Conservation (phyloP, 2,113 vertebrate genomes). For the Psettodes erumei region DNA sequence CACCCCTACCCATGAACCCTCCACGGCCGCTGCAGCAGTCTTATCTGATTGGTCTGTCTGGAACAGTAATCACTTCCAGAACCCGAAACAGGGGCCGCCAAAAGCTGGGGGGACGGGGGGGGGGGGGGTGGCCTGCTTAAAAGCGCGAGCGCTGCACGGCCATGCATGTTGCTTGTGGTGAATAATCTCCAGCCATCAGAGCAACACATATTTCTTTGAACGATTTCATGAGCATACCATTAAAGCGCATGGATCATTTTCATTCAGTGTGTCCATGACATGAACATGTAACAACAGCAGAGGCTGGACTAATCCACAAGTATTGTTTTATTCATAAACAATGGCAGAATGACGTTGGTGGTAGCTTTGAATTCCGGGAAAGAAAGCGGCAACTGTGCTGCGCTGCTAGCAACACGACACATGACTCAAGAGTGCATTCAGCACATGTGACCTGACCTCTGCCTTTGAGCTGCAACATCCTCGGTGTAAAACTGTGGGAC, state of each 20-base stretch:
- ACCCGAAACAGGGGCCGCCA: constrained; percentile 35
- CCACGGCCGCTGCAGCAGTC: constrained; percentile 60
- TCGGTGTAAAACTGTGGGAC: not conserved
- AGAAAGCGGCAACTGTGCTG: not conserved
- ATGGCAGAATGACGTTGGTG: not conserved
- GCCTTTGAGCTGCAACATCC: constrained; percentile 1
- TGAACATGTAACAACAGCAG: too few relatives aligned
- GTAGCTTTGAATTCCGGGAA: not conserved
- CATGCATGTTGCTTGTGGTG: constrained; percentile 22
- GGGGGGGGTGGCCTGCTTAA: not conserved
- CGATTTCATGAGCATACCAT: not conserved
- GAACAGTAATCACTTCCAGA: constrained; percentile 82
- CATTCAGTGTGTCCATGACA: too few relatives aligned
- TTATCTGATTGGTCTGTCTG: constrained; percentile 83
- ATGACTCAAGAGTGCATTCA: not conserved
- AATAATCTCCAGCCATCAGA: not conserved
- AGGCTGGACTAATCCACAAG: too few relatives aligned
- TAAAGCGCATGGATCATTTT: not conserved
- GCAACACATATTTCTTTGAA: not conserved
- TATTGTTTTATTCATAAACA: not conserved
- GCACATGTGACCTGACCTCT: constrained; percentile 1
- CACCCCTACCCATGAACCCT: constrained; percentile 70
- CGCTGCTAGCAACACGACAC: not conserved
- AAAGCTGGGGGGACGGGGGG: constrained; percentile 13
- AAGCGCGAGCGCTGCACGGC: constrained; percentile 30